phyloP scores from a whole-genome alignment of 2,113 vertebrate species.

The Mugil cephalus region DNA sequence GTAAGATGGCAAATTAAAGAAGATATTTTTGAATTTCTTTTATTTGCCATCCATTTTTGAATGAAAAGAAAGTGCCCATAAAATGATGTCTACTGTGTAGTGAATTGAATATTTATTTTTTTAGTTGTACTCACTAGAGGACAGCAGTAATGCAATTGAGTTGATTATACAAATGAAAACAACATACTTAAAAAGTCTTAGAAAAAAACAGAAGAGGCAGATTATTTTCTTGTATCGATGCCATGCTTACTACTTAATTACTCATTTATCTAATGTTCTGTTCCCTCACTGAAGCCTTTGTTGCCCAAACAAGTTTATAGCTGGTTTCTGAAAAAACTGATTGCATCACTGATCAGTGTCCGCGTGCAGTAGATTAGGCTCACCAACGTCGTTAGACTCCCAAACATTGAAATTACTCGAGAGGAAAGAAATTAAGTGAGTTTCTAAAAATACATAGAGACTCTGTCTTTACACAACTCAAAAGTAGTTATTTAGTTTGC shows the following conservation, averaged over 20 bases:
- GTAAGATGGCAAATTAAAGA: neutral
- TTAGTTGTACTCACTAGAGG: no score
- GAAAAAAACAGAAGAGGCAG: conserved; percentile 1
- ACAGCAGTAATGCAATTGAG: neutral
- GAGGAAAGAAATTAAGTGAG: conserved; percentile 5
- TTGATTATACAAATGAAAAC: neutral
- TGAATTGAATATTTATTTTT: no score
- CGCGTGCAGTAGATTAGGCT: conserved; percentile 28
- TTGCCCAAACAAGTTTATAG: conserved; percentile 20
- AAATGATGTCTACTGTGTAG: no score
- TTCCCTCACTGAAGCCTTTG: conserved; percentile 8
- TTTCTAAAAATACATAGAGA: conserved; percentile 37
- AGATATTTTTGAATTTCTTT: neutral
- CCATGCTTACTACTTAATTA: conserved; percentile 31
- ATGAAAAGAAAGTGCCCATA: no score
- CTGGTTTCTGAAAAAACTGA: neutral
- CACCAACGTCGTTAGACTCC: conserved; percentile 28
- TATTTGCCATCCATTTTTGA: neutral
- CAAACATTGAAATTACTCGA: conserved; percentile 9
- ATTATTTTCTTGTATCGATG: conserved; percentile 31
- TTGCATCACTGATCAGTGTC: conserved; percentile 8
- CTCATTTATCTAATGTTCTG: conserved; percentile 24
- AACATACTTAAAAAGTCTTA: neutral
- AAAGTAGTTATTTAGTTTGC: conserved; percentile 8
- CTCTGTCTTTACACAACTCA: conserved; percentile 25